Conservation (phyloP, 1,140 invertebrate species). For the Pseudomyrmex concolor region DNA sequence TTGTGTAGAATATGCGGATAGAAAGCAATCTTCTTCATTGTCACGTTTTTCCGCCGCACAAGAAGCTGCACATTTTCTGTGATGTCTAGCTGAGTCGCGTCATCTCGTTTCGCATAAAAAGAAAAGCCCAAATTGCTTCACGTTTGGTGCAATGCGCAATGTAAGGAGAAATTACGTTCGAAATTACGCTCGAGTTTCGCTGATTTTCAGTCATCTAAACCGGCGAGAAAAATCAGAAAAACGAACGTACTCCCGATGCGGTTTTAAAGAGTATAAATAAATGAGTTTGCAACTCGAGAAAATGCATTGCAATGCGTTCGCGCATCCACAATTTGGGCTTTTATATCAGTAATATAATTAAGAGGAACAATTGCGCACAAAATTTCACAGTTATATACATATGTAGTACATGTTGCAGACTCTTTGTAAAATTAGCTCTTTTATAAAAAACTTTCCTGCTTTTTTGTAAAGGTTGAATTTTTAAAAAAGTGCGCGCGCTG, state of each 20-base stretch:
- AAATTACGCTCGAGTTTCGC: conserved; percentile 24
- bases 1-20: no score
- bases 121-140: conserved; percentile 8
- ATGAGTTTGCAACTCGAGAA: not conserved
- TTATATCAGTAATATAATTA: not conserved
- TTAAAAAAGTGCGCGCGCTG: no score
- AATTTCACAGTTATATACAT: not conserved
- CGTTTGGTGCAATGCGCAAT: not conserved
- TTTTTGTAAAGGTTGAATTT: no score
- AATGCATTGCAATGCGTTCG: not conserved
- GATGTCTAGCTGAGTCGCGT: not conserved
- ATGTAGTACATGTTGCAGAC: no score
- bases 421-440: no score
- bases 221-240: not conserved
- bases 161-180: conserved; percentile 19
- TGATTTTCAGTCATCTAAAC: not conserved
- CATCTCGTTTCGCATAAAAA: not conserved
- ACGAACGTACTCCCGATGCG: conserved; percentile 4
- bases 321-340: not conserved
- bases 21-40: not conserved
- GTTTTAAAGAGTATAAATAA: not conserved
- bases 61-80: not conserved
- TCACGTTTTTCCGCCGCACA: not conserved
- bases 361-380: not conserved
- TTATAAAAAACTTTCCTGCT: no score